These are phyloP conservation scores for Caenorhabditis japonica DNA, from an alignment of 2,888 invertebrate species.

Conservation along the genomic window DNA sequence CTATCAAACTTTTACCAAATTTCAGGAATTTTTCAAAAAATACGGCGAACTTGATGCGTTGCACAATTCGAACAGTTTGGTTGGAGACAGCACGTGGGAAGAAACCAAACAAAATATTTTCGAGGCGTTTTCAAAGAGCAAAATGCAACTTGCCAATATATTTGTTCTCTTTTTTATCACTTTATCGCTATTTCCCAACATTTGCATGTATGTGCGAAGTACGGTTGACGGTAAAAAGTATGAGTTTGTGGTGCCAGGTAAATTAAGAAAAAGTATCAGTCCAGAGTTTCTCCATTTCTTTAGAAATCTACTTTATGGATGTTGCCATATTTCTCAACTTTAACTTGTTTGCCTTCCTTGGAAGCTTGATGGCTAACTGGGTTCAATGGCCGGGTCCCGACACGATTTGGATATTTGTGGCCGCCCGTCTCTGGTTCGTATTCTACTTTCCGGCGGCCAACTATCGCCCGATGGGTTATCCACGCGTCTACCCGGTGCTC, in stretches of 20 bases:
- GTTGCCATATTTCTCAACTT: slow-evolving; percentile 93
- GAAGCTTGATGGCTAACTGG: slow-evolving; percentile 85
- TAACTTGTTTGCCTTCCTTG: slow-evolving; percentile 92
- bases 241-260: slow-evolving; percentile 49
- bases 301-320: slow-evolving; percentile 43
- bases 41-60: slow-evolving; percentile 15
- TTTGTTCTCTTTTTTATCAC: slow-evolving; percentile 94
- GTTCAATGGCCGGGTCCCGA: slow-evolving; percentile 84
- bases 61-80: neutral
- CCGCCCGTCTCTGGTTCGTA: slow-evolving; percentile 85
- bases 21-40: slow-evolving; percentile 22
- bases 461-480: slow-evolving; percentile 82
- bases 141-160: slow-evolving; percentile 87
- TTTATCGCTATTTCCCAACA: slow-evolving; percentile 88
- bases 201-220: slow-evolving; percentile 79
- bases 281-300: neutral
- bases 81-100: neutral
- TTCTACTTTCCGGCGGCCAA: slow-evolving; percentile 93
- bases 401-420: slow-evolving; percentile 85
- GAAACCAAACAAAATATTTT: slow-evolving; percentile 7
- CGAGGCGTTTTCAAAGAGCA: slow-evolving; percentile 28
- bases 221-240: slow-evolving; percentile 25
- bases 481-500: slow-evolving; percentile 80
- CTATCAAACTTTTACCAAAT: neutral
- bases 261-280: neutral